phyloP scores from a whole-genome alignment of 2,113 vertebrate species.

The Eulacestoma nigropectus region DNA sequence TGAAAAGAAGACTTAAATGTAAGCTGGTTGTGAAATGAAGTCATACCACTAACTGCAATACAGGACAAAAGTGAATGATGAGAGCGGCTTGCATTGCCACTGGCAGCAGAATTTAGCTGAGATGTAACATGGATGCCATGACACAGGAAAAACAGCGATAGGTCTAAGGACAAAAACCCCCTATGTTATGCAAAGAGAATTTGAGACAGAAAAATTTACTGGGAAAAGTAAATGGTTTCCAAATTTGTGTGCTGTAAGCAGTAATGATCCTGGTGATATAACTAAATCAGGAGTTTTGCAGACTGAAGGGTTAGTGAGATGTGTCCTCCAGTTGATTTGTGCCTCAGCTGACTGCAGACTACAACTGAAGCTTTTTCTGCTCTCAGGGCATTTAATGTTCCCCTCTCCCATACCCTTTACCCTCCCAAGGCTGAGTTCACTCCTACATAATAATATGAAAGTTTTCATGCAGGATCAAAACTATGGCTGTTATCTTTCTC shows the following conservation, averaged over 20 bases:
- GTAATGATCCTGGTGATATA: background rate
- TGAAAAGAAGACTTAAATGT: background rate
- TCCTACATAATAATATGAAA: background rate
- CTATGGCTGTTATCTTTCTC: background rate
- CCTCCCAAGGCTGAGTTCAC: background rate
- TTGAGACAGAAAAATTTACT: background rate
- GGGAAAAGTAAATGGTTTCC: background rate
- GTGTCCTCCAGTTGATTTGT: background rate
- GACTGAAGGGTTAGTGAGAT: background rate
- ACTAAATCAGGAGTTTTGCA: background rate
- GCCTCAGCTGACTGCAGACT: background rate
- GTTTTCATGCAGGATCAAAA: background rate
- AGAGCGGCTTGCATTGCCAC: background rate
- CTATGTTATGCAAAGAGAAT: background rate
- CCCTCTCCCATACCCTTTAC: background rate
- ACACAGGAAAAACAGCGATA: background rate
- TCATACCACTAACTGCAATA: background rate
- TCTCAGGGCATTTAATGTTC: background rate
- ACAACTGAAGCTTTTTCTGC: background rate
- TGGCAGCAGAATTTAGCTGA: background rate
- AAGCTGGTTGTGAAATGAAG: background rate
- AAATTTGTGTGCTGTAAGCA: background rate
- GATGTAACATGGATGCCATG: accelerated
- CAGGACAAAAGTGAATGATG: background rate
- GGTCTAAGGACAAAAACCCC: background rate